Base-by-base conservation (phyloP, 2,888 invertebrate genomes). In the Cosmia trapezina region DNA sequence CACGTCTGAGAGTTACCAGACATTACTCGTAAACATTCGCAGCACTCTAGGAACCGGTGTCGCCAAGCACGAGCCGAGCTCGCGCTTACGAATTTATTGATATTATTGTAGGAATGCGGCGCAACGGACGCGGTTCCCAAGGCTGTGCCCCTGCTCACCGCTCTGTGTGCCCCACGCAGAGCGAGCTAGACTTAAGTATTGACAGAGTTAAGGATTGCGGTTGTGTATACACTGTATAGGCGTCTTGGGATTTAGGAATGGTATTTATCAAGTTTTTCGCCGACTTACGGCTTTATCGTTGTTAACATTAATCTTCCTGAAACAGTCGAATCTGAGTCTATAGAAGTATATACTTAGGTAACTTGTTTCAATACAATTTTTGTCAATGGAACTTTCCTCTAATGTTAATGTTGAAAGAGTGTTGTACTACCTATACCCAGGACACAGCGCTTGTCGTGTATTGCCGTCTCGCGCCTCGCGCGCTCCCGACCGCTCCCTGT, bases 51-150 rank as follows among this genome's bases (percentile, higher is more conserved):
- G 77, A 57, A 54, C 56, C 63, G n/a, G n/a, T n/a, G 67, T 14
- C 45, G 68, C 54, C 57, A 66, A 57, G 47, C 28, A 11, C 41
- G 41, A 59, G 68, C 69, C 71, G 53, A 54, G 57, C 45, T 53
- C 62, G 65, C 56, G 59, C 56, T 70, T 72, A 87, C 88, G 86
- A 88, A 88, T 89, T 89, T 88, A 89, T 82, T 86, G 85, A 85
- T 84, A 83, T 76, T 76, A 76, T 51, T 69, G 41, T 66, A 73
- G 57, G 22, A 80, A n/a, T 47, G 53, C 47, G 49, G 47, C 53
- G 56, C 33, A 51, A 57, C 63, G 62, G 54, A 22, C 53, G 33
- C 66, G 65, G 78, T 65, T 51, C 57, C 56, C 66, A 12, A 51
- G 41, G 78, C 22, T 28, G 76, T 64, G 70, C 17, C 28, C 47